Conservation (phyloP, 2,797 vertebrate genomes). For the Sebastes dallii region DNA sequence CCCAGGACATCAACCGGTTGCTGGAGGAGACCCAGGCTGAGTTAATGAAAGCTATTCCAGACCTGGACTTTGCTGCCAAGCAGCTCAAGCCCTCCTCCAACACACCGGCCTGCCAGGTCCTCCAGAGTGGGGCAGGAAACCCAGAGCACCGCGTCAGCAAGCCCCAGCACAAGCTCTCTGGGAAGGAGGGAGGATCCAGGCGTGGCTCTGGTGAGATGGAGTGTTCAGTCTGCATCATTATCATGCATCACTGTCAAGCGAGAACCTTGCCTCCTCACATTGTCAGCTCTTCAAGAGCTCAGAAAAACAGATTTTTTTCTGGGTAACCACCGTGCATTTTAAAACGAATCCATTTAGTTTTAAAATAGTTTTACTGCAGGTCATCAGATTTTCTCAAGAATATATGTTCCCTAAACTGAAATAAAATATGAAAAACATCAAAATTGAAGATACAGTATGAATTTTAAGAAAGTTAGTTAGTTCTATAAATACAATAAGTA, state of each 20-base stretch:
- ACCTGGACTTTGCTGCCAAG: constrained; percentile 96
- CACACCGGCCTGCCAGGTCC: constrained; percentile 53
- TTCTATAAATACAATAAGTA: background rate
- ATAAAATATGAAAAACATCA: background rate
- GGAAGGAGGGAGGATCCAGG: constrained; percentile 88
- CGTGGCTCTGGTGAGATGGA: constrained; percentile 87
- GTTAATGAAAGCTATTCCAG: constrained; percentile 97
- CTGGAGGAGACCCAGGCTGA: constrained; percentile 98
- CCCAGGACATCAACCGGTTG: constrained; percentile 97
- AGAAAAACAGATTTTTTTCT: background rate
- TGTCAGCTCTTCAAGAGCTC: background rate
- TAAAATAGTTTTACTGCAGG: background rate
- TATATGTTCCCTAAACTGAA: background rate
- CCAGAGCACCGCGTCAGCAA: constrained; percentile 90
- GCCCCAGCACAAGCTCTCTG: constrained; percentile 88
- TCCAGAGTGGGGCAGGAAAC: constrained; percentile 63
- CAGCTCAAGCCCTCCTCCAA: constrained; percentile 83
- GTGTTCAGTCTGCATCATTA: background rate
- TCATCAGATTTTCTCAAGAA: background rate
- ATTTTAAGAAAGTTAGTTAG: background rate
- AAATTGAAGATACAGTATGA: background rate
- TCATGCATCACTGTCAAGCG: background rate
- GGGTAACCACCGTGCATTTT: background rate
- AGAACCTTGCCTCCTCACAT: background rate
- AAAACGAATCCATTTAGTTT: background rate